Conservation (phyloP, 2,888 invertebrate genomes). For the Dolomedes plantarius region DNA sequence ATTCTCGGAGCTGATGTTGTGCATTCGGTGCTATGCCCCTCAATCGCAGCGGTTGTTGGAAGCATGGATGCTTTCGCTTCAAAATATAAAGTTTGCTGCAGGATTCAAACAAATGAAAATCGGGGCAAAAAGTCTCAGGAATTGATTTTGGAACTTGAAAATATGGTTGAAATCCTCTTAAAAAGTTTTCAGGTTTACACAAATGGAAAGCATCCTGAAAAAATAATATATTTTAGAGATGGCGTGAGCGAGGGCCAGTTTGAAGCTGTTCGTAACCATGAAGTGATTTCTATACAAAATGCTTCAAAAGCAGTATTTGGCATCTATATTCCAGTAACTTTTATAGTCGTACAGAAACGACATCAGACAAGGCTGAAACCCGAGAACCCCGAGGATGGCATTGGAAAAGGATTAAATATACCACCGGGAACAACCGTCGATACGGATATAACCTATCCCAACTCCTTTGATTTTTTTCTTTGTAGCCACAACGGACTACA, state of each 20-base stretch:
- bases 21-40: conserved; percentile 85
- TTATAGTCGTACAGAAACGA: conserved; percentile 95
- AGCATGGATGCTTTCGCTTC: conserved; percentile 81
- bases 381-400: conserved; percentile 52
- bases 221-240: conserved; percentile 86
- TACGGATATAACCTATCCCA: conserved; percentile 89
- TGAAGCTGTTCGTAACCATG: conserved; percentile 79
- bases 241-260: conserved; percentile 93
- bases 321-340: conserved; percentile 88
- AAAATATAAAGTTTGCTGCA: conserved; percentile 81
- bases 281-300: conserved; percentile 79
- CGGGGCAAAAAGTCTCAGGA: conserved; percentile 80
- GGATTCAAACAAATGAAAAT: conserved; percentile 81
- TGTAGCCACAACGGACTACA: conserved; percentile 82
- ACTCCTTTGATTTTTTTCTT: conserved; percentile 91
- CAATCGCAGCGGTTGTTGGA: conserved; percentile 84
- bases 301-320: conserved; percentile 82
- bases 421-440: conserved; percentile 93
- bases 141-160: conserved; percentile 85
- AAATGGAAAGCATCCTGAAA: conserved; percentile 78
- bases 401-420: conserved; percentile 81
- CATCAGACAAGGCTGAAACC: conserved; percentile 87
- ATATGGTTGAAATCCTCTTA: conserved; percentile 83
- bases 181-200: conserved; percentile 69
- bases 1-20: conserved; percentile 93